Conservation (phyloP, 2,113 vertebrate genomes). For the Bothrops jararaca region DNA sequence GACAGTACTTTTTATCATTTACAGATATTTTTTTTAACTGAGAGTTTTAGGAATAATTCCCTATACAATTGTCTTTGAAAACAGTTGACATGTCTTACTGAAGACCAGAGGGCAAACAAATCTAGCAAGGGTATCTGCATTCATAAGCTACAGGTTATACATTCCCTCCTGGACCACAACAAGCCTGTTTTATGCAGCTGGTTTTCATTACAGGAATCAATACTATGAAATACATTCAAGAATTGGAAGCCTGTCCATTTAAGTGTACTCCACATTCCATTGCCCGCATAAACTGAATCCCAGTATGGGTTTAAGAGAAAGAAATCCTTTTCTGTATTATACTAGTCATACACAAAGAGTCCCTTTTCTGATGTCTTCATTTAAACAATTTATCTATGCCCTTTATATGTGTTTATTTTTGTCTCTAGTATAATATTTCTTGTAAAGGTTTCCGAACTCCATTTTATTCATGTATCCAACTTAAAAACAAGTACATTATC, state of each 20-base stretch:
- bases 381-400: background rate
- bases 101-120: slow-evolving; percentile 54
- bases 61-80: slow-evolving; percentile 58
- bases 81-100: slow-evolving; percentile 62
- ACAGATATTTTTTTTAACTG: slow-evolving; percentile 56
- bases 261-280: slow-evolving; percentile 1
- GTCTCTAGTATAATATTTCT: background rate
- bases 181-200: slow-evolving; percentile 34
- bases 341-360: background rate
- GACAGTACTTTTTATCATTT: slow-evolving; percentile 69
- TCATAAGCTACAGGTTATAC: slow-evolving; percentile 55
- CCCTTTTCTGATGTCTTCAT: background rate
- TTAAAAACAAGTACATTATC: background rate
- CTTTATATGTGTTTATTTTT: background rate
- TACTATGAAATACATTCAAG: slow-evolving; percentile 33
- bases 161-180: background rate
- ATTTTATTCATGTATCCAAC: background rate
- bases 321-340: background rate
- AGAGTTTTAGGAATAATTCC: slow-evolving; percentile 52
- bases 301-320: background rate
- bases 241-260: slow-evolving; percentile 9
- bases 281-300: background rate
- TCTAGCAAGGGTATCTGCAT: slow-evolving; percentile 54
- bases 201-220: background rate
- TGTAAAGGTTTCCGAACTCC: slow-evolving; percentile 18